Evolutionary conservation across 2,113 vertebrate species (phyloP), one percentile per base, ranked within the genome.

Genomic region (Spheniscus mendiculus): DNA sequence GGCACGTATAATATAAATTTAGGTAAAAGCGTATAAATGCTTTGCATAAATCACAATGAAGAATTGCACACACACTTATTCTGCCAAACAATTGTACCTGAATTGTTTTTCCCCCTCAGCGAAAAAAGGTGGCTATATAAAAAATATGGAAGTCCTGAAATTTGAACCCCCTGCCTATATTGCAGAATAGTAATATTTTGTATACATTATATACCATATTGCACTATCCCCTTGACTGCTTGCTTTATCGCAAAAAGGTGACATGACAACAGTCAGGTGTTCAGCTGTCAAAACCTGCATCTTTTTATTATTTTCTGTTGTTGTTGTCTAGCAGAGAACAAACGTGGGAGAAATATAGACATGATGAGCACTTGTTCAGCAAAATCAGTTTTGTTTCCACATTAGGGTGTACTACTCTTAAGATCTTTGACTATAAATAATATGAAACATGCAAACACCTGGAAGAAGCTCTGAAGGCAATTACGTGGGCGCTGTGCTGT

Each of bases 401-500:
- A 3, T 34, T 23, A 49, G 67, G 49, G 22, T 45, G 47, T 38
- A 47, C 63, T 7, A 14, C 42, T 26, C 5, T 34, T 40, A n/a
- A 30, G 59, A 30, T 26, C 38, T 53, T 29, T 38, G 15, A 10
- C 56, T 55, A 6, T 34, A 27, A 67, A 18, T 23, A 23, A 11
- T 2, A 4, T 1, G 22, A 32, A 45, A 18, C 22, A 5, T 1
- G 36, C 38, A 7, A 7, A 50, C 32, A 32, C 45, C 11, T 36
- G 53, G 67, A 59, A 44, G 69, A 19, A 17, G 20, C 56, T n/a
- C 56, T 6, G 42, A 26, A 12, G 44, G 49, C 65, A 6, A 5
- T 5, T 4, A 2, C 2, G 2, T 2, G 7, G 11, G 36, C 2
- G 6, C 36, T 14, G 45, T 3, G 61, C 53, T 2, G 5, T 1